Evolutionary conservation across 2,797 vertebrate species (phyloP), one percentile per base, ranked within the genome.

Genomic region (Calcarius lapponicus): DNA sequence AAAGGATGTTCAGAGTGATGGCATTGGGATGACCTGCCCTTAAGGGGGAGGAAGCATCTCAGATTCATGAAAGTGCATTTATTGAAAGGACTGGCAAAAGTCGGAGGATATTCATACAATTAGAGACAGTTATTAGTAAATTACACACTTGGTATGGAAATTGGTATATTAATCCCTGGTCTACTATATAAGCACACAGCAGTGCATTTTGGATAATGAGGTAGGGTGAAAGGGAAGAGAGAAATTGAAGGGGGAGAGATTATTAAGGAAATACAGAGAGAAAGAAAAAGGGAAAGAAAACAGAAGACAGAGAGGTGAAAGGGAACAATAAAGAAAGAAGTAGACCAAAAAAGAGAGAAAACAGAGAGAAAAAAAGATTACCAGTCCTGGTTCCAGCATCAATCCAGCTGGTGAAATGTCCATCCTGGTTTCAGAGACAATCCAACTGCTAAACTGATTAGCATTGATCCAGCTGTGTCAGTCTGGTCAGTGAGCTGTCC

Each of bases 31-130:
- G 9, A 28, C 10, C 21, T 9, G 9, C 18, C 17, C 5, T 36
- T 19, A 36, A 42, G 15, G 10, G 10, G 31, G 26, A 53, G 61
- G 17, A 54, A 60, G 42, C 4, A 42, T 15, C 26, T 47, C 28
- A 42, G 47, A 28, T 42, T 54, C 0, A 0, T 42, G 18, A 42
- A 32, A 13, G 18, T 2, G 7, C 2, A 0, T 67, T 74, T 34
- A 19, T 42, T 38, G 42, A 54, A 80, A 60, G 21, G 6, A 66
- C 25, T n/a, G 20, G 31, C 10, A 74, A 47, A 88, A 36, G 31
- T 34, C 26, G 53, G 25, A 60, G 29, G 6, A n/a, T 53, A 28
- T 10, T 13, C 13, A 43, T 24, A 14, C 14, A 80, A 9, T 60
- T n/a, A 19, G n/a, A 31, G 50, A 24, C 4, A 28, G 13, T 28